Evolutionary conservation across 1,140 invertebrate genomes (phyloP), one percentile per base, ranked within the genome.

Genomic region (Aplysia californica): DNA sequence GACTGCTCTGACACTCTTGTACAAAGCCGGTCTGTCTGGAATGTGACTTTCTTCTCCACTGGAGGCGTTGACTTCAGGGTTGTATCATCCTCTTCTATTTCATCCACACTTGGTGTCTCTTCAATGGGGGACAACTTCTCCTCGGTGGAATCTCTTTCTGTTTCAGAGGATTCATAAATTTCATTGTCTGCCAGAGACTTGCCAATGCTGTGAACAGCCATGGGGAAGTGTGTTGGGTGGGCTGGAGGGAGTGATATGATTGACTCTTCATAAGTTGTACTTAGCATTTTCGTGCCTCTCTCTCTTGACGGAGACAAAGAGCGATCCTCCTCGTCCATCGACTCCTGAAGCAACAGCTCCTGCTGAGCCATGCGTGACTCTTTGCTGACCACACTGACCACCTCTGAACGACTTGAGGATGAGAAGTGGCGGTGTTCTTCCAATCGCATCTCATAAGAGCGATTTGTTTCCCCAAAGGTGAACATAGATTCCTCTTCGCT

Each of bases 71-170:
- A 41, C 55, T 84, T 81, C 33, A 50, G n/a, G 23, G 64, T 64
- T 73, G 82, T 79, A 15, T 79, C 79, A 59, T 85, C 84, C 64
- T 84, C 85, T n/a, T 83, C 82, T 44, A 79, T 80, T 64, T 80
- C 79, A 71, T 84, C 82, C 33, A 77, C 67, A 29, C 69, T 58
- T 29, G 83, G 82, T 0, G 82, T 80, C 79, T 87, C 86, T 44
- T 86, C 86, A 36, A 86, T 86, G 26, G 86, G 86, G n/a, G 84
- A 86, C 23, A 86, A 70, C 61, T 86, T 84, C 74, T 86, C 85
- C 67, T 85, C 86, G 21, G 84, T 84, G n/a, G 85, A 86, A 72
- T 87, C 86, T 76, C 80, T 81, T 59, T 86, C 85, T 44, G 84
- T 85, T 77, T 86, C 85, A 29, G 83, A 87, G 23, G 85, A 86